These are phyloP conservation scores for Panagrolaimus sp. DNA, from an alignment of 1,140 invertebrate genomes.

Conservation along the genomic window DNA sequence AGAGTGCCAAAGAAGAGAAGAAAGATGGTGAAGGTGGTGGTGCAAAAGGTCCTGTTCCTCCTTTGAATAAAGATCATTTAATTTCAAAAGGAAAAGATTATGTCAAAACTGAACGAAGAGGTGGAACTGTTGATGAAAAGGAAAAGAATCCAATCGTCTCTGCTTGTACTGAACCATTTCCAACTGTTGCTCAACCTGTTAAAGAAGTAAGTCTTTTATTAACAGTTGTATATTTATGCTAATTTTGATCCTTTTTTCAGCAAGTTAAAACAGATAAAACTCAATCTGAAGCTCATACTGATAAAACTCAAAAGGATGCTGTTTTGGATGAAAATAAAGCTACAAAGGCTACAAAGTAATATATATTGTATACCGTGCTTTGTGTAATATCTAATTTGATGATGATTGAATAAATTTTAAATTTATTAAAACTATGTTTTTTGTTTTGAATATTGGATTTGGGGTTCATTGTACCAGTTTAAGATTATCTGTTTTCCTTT, in stretches of 20 bases:
- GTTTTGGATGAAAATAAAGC: too few species aligned
- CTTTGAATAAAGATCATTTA: not conserved
- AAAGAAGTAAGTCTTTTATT: not conserved
- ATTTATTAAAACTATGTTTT: too few species aligned
- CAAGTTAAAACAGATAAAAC: conserved; percentile 4
- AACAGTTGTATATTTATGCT: not conserved
- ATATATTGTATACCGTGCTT: too few species aligned
- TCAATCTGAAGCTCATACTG: not conserved
- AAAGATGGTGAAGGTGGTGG: not conserved
- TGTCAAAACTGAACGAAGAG: not conserved
- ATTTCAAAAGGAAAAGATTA: not conserved
- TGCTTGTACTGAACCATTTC: not conserved
- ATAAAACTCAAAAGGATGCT: conserved; percentile 11
- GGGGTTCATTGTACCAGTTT: too few species aligned
- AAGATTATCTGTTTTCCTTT: too few species aligned
- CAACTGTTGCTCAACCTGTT: conserved; percentile 9
- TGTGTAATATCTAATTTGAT: too few species aligned
- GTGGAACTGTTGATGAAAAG: not conserved
- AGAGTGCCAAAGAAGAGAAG: conserved; percentile 4
- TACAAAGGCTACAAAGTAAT: too few species aligned
- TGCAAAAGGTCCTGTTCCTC: not conserved
- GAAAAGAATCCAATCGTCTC: conserved; percentile 7
- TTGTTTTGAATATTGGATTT: too few species aligned
- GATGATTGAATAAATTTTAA: too few species aligned
- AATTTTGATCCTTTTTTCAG: not conserved